These are phyloP conservation scores for Dugesia japonica DNA, from an alignment of 2,888 invertebrate species.

Conservation along the genomic window DNA sequence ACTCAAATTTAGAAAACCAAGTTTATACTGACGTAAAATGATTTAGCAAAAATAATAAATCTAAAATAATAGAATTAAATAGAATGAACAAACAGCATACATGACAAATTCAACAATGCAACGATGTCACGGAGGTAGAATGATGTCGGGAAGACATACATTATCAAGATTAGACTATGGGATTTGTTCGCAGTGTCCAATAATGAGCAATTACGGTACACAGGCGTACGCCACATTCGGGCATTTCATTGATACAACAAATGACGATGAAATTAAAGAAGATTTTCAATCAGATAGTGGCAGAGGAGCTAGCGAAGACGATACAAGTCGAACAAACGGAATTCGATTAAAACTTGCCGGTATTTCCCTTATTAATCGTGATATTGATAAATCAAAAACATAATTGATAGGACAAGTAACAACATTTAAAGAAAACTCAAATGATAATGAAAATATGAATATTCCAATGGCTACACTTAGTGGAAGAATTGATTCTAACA, in stretches of 20 bases:
- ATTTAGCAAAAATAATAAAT: too few species aligned
- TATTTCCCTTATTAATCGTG: neutral
- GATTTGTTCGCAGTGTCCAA: neutral
- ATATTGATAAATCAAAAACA: neutral
- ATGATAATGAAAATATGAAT: neutral
- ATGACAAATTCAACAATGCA: neutral
- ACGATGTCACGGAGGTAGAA: neutral
- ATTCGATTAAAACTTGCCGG: neutral
- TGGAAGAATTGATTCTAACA: neutral
- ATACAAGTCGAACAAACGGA: neutral
- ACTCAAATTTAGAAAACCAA: neutral
- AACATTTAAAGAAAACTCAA: neutral
- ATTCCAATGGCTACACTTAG: neutral
- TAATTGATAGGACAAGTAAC: neutral
- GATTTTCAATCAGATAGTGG: neutral
- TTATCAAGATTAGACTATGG: neutral
- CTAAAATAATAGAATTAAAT: too few species aligned
- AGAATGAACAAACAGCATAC: neutral
- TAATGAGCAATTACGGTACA: neutral
- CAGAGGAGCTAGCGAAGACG: neutral
- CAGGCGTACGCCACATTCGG: neutral
- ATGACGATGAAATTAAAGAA: neutral
- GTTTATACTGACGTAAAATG: neutral
- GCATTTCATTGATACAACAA: neutral
- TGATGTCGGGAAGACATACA: neutral